phyloP scores from a whole-genome alignment of 2,888 invertebrate species.

The Luperina nickerlii region DNA sequence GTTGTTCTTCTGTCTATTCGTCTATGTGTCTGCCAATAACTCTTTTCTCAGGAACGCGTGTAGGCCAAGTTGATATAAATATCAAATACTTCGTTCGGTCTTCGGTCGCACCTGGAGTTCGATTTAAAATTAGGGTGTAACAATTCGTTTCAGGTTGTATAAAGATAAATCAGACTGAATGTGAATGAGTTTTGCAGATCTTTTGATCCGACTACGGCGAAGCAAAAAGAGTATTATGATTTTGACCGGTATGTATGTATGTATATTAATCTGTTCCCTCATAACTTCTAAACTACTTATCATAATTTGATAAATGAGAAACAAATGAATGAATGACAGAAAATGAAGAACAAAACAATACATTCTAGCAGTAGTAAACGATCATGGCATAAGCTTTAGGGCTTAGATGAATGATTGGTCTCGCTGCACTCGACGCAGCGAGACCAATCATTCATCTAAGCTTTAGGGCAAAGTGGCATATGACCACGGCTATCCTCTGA shows the following conservation, averaged over 20 bases:
- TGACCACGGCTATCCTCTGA: neutral
- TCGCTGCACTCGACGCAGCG: too few species aligned
- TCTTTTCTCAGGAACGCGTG: neutral
- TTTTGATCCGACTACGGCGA: neutral
- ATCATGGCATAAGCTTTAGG: neutral
- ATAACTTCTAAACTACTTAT: neutral
- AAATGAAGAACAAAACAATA: neutral
- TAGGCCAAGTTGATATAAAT: neutral
- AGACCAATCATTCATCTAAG: too few species aligned
- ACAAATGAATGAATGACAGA: neutral
- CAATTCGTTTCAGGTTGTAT: neutral
- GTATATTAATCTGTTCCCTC: neutral
- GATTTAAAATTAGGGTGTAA: neutral
- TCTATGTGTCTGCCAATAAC: neutral
- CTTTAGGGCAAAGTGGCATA: neutral
- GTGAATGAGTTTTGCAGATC: neutral
- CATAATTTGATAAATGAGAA: neutral
- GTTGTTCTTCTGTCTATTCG: neutral
- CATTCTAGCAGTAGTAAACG: neutral
- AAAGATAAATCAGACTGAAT: neutral
- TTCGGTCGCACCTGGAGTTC: neutral
- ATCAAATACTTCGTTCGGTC: neutral
- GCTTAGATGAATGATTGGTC: too few species aligned
- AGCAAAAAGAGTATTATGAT: neutral
- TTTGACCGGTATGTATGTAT: neutral